Evolutionary conservation across 2,888 invertebrate genomes (phyloP).

Genomic region (Dexiosoma caninum): DNA sequence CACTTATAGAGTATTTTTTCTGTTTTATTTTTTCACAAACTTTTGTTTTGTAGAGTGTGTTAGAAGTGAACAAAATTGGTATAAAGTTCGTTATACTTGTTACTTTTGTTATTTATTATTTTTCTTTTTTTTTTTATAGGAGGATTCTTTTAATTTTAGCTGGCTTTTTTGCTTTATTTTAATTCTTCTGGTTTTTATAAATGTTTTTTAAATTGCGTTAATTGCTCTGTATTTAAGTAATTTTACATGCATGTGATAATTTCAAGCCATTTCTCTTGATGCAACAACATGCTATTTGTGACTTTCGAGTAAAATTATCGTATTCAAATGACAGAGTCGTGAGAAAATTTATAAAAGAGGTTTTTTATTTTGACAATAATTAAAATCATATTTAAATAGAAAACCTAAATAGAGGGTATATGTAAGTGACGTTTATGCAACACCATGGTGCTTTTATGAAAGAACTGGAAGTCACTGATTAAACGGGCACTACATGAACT

Average conservation of each 20-base stretch:
- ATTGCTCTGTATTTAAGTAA: slow-evolving; percentile 54
- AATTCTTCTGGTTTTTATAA: slow-evolving; percentile 58
- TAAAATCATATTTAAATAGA: not conserved
- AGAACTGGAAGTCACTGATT: too few relatives aligned
- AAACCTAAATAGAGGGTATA: too few relatives aligned
- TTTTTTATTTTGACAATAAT: not conserved
- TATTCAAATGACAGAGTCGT: not conserved
- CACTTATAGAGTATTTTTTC: slow-evolving; percentile 30
- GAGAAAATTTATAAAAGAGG: not conserved
- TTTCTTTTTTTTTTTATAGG: not conserved
- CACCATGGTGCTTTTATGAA: too few relatives aligned
- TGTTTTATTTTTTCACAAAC: not conserved
- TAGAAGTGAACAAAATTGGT: slow-evolving; percentile 7
- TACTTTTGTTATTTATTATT: not conserved
- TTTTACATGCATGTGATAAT: slow-evolving; percentile 10
- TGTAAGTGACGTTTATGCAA: too few relatives aligned
- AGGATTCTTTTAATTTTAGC: slow-evolving; percentile 3
- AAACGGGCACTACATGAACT: too few relatives aligned
- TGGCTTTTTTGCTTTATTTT: slow-evolving; percentile 19
- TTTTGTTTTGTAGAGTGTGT: slow-evolving; percentile 43
- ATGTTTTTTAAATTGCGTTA: slow-evolving; percentile 62
- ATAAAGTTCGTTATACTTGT: not conserved
- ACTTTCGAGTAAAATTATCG: slow-evolving; percentile 15
- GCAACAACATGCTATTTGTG: slow-evolving; percentile 5
- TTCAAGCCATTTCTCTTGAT: not conserved